phyloP scores from a whole-genome alignment of 2,113 vertebrate species.

The Myrmecophaga tridactyla region DNA sequence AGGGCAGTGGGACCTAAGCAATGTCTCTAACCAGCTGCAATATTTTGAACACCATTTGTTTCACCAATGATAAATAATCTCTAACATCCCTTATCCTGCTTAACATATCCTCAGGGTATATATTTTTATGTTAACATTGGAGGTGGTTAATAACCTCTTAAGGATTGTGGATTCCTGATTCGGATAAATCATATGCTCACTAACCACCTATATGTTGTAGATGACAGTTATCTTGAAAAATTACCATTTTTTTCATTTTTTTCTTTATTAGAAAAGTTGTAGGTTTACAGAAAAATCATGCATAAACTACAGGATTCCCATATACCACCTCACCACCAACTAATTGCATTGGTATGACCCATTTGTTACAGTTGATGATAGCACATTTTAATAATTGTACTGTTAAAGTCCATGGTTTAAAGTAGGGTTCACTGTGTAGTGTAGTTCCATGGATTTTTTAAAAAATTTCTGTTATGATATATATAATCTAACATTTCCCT shows the following conservation, averaged over 20 bases:
- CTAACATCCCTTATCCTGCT: background rate
- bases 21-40: background rate
- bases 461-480: too few relatives aligned
- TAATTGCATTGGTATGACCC: too few relatives aligned
- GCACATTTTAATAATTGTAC: too few relatives aligned
- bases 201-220: background rate
- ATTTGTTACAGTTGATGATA: too few relatives aligned
- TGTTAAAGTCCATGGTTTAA: too few relatives aligned
- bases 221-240: background rate
- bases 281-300: too few relatives aligned
- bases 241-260: background rate
- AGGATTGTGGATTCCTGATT: background rate
- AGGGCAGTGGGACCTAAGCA: background rate
- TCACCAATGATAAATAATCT: background rate
- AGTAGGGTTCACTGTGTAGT: too few relatives aligned
- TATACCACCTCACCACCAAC: too few relatives aligned
- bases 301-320: too few relatives aligned
- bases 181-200: background rate
- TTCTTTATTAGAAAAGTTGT: too few relatives aligned
- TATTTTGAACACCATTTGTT: constrained; percentile 10
- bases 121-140: background rate
- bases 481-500: too few relatives aligned
- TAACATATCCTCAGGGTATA: background rate
- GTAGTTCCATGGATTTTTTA: too few relatives aligned
- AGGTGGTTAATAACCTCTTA: background rate